Evolutionary conservation across 2,797 vertebrate species (phyloP).

Genomic region (Buceros bicornis): DNA sequence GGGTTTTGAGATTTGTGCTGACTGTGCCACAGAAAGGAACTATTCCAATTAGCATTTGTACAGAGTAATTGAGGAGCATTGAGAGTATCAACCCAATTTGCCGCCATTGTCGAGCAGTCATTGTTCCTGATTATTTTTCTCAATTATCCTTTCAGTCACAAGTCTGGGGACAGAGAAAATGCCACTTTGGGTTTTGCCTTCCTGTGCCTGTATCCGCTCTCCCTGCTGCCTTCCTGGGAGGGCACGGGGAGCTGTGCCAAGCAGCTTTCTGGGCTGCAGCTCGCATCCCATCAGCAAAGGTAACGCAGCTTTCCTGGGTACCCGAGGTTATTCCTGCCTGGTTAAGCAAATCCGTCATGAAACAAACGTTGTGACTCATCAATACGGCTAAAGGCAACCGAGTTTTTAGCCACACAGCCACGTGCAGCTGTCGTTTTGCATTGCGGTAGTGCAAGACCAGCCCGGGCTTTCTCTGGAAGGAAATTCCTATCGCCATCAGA

Average conservation of each 20-base stretch:
- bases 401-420: not conserved
- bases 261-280: not conserved
- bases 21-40: constrained; percentile 21
- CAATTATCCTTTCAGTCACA: not conserved
- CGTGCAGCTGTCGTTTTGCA: not conserved
- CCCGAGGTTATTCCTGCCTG: not conserved
- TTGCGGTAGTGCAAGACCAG: not conserved
- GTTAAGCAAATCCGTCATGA: not conserved
- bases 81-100: constrained; percentile 56
- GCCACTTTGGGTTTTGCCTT: not conserved
- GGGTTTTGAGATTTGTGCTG: constrained; percentile 63
- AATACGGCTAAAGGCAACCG: not conserved
- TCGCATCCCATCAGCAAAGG: not conserved
- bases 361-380: not conserved
- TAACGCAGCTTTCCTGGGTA: not conserved
- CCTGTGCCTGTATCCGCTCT: not conserved
- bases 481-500: not conserved
- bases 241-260: rapidly evolving
- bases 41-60: constrained; percentile 44
- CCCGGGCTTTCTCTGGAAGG: not conserved
- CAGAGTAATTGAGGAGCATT: constrained; percentile 46
- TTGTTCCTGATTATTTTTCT: constrained; percentile 26
- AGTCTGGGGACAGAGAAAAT: not conserved
- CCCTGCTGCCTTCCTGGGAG: not conserved
- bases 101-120: not conserved